Base-by-base conservation (phyloP, 2,888 invertebrate genomes). In the Agrenia bidenticulata region DNA sequence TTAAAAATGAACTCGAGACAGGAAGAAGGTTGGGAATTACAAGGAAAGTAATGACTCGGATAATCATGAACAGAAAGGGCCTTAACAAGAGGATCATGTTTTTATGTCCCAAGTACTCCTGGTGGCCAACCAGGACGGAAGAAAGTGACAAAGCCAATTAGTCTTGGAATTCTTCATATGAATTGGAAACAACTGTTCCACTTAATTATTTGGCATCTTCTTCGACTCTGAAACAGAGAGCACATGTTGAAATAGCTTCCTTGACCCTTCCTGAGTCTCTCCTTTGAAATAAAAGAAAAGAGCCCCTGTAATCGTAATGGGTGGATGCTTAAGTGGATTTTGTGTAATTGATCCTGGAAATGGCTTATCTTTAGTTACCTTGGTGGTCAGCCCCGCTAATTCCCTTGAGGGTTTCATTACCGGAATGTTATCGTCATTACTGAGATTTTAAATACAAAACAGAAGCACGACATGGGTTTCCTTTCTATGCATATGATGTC, bases 111-210 rank as follows among this genome's bases (percentile, higher is more conserved):
- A 45, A 45, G 9, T 45, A 5, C 45, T 17, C 45, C 15, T 37
- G 61, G 65, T 61, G 65, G 61, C 56, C 61, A 61, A 64, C 27
- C 50, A 32, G 39, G 53, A 58, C 61, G 66, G 66, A 66, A 66
- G 60, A 58, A 42, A 53, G 63, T 66, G 66, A 53, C 66, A 66
- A 63, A 59, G 26, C 50, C 49, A 63, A 67, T 67, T 67, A 63
- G 67, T 58, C 51, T 55, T 24, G 21, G 24, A 60, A 50, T 57
- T 63, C 45, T 37, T 63, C 60, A 56, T 50, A 54, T 26, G 63
- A 63, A 67, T 67, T 67, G 63, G 57, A 63, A 63, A 63, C 67
- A 67, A 67, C 53, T 67, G 64, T 56, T 27, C 42, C n/a, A 57
- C 39, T 24, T 17, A 27, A 19, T 21, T 4, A 32, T 32, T 32